phyloP scores from a whole-genome alignment of 2,888 invertebrate genomes.

The Xestia xanthographa region DNA sequence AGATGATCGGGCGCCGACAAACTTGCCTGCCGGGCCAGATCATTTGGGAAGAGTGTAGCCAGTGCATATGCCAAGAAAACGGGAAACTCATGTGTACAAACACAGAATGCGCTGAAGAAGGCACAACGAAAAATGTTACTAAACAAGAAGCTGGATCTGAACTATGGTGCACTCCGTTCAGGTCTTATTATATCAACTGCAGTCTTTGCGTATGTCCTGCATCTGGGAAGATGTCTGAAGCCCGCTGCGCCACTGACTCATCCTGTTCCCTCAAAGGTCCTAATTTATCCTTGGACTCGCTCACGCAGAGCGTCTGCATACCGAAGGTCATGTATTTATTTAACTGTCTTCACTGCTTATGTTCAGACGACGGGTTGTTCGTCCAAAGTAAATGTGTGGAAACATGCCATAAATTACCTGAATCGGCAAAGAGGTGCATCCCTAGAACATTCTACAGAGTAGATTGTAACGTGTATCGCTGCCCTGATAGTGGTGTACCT shows the following conservation, averaged over 20 bases:
- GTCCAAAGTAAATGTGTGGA: constrained; percentile 79
- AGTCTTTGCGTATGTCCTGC: constrained; percentile 84
- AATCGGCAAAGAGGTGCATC: constrained; percentile 72
- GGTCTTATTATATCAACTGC: constrained; percentile 83
- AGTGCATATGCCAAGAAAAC: constrained; percentile 82
- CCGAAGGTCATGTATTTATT: constrained; percentile 86
- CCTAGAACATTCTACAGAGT: constrained; percentile 79
- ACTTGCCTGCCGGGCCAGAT: constrained; percentile 80
- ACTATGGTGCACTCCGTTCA: constrained; percentile 80
- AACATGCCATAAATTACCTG: constrained; percentile 73
- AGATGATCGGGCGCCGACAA: constrained; percentile 70
- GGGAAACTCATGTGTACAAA: constrained; percentile 79
- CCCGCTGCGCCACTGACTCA: constrained; percentile 81
- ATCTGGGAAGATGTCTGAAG: constrained; percentile 79
- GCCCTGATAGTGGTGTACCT: constrained; percentile 76
- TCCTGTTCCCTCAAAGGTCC: constrained; percentile 75
- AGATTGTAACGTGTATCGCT: constrained; percentile 81
- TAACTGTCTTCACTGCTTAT: constrained; percentile 82
- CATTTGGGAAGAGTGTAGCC: constrained; percentile 81
- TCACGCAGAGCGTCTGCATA: constrained; percentile 78
- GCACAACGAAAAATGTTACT: constrained; percentile 42
- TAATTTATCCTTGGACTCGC: constrained; percentile 60
- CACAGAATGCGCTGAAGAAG: constrained; percentile 72
- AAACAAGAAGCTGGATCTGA: constrained; percentile 28
- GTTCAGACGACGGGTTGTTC: constrained; percentile 81